Evolutionary conservation across 2,797 vertebrate genomes (phyloP).

Genomic region (Gymnopithys bicolor): DNA sequence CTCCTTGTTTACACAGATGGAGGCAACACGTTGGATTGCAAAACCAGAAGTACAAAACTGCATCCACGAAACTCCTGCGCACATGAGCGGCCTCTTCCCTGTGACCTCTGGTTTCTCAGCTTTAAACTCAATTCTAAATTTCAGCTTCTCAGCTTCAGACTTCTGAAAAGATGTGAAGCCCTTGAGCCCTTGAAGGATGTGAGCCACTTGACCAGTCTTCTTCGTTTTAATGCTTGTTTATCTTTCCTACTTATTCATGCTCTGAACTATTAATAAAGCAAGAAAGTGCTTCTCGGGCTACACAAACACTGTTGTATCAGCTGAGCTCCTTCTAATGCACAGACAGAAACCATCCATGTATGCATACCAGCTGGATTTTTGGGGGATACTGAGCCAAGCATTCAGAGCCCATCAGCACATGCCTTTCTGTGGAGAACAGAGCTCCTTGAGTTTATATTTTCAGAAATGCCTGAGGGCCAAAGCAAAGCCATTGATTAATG

Average conservation of each 20-base stretch:
- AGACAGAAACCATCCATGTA: background rate
- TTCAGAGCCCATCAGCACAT: background rate
- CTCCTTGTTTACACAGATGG: conserved; percentile 42
- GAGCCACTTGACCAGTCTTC: background rate
- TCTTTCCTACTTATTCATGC: background rate
- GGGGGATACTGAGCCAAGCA: background rate
- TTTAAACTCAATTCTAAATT: background rate
- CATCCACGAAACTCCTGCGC: background rate
- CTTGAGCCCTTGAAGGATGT: background rate
- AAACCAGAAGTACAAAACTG: background rate
- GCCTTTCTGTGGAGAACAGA: accelerated
- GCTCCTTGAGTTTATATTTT: background rate
- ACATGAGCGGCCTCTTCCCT: accelerated
- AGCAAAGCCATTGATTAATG: background rate
- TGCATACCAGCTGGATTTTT: background rate
- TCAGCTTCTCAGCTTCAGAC: background rate
- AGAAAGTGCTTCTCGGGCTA: background rate
- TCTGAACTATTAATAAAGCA: background rate
- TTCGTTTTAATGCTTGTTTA: background rate
- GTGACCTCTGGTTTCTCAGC: background rate
- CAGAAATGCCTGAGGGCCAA: background rate
- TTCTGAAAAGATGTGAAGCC: background rate
- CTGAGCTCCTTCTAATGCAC: background rate
- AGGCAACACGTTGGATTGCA: background rate
- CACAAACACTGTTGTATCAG: background rate